Percentiles rank a stretch among this genome's conserved stretches.
phyloP scores from a whole-genome alignment of 2,888 invertebrate species.

The Lepidocyrtinus sp. region DNA sequence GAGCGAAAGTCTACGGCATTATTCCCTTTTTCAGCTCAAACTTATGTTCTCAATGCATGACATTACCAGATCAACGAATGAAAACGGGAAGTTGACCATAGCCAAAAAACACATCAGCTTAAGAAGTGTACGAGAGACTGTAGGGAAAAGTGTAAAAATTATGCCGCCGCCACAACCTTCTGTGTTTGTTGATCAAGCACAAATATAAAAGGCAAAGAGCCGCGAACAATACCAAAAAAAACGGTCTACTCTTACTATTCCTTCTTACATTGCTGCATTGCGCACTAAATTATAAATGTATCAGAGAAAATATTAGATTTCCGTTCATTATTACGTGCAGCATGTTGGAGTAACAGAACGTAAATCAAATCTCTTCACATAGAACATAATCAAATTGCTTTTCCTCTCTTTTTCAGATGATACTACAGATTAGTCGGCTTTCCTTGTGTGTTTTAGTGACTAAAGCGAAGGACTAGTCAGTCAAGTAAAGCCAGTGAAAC shows the following conservation, averaged over 20 bases:
- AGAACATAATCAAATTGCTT: conserved; percentile 59
- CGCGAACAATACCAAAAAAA: background rate
- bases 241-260: background rate
- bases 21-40: conserved; percentile 14
- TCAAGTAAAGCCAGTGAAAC: background rate
- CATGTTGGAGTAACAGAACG: conserved; percentile 59
- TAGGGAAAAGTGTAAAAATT: background rate
- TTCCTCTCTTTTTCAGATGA: conserved; percentile 30
- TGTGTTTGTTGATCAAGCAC: conserved; percentile 22
- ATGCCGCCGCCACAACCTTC: conserved; percentile 5
- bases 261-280: conserved; percentile 43
- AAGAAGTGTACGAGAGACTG: no score
- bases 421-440: background rate
- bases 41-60: conserved; percentile 55
- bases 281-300: conserved; percentile 62
- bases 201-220: conserved; percentile 8
- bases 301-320: conserved; percentile 59
- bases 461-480: background rate
- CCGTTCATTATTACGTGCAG: conserved; percentile 60
- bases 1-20: background rate
- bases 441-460: background rate
- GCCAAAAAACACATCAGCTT: conserved; percentile 50
- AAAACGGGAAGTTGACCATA: conserved; percentile 55
- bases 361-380: conserved; percentile 61
- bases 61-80: conserved; percentile 56